Evolutionary conservation across 1,140 invertebrate genomes (phyloP).

Genomic region (Camponotus vicinus): DNA sequence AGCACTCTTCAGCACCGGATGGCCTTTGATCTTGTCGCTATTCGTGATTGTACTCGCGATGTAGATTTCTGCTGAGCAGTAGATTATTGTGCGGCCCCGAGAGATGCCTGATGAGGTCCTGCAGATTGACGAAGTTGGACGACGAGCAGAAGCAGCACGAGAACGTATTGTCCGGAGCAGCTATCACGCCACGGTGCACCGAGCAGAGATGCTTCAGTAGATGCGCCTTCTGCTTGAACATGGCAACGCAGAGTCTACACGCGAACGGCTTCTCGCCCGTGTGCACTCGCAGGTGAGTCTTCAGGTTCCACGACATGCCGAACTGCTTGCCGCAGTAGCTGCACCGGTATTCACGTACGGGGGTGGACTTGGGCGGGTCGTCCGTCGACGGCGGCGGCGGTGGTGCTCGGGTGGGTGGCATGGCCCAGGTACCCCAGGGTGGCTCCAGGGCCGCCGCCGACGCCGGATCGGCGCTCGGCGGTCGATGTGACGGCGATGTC

Average conservation of each 20-base stretch:
- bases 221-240: slow-evolving; percentile 96
- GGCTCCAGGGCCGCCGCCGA: slow-evolving; percentile 84
- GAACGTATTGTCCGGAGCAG: slow-evolving; percentile 90
- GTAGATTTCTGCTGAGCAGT: slow-evolving; percentile 94
- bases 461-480: slow-evolving; percentile 89
- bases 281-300: slow-evolving; percentile 94
- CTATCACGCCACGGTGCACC: slow-evolving; percentile 94
- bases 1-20: slow-evolving; percentile 72
- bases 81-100: slow-evolving; percentile 95
- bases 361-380: slow-evolving; percentile 86
- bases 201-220: slow-evolving; percentile 94
- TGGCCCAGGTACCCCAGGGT: slow-evolving; percentile 90
- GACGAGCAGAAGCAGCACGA: slow-evolving; percentile 95
- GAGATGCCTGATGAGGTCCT: slow-evolving; percentile 93
- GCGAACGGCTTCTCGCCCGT: slow-evolving; percentile 95
- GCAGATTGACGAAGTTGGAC: slow-evolving; percentile 93
- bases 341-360: slow-evolving; percentile 93
- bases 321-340: slow-evolving; percentile 96
- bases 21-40: slow-evolving; percentile 81
- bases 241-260: slow-evolving; percentile 94
- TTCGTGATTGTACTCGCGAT: slow-evolving; percentile 84
- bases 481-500: slow-evolving; percentile 89
- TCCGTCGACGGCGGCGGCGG: slow-evolving; percentile 86
- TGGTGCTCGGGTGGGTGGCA: slow-evolving; percentile 88
- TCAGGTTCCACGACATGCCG: slow-evolving; percentile 95